phyloP scores from a whole-genome alignment of 1,140 invertebrate species.

The Pseudobourletiella spinata region DNA sequence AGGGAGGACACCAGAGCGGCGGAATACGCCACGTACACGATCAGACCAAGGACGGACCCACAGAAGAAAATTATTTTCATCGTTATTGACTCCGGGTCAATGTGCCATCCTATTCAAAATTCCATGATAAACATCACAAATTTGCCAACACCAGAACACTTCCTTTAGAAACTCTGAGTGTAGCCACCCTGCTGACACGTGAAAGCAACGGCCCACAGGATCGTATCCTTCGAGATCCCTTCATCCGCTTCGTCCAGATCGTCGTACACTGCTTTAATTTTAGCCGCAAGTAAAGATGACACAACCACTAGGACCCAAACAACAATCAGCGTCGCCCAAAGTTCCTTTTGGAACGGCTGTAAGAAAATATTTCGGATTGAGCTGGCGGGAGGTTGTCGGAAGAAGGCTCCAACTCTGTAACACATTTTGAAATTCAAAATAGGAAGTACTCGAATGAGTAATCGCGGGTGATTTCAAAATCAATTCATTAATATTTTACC shows the following conservation, averaged over 20 bases:
- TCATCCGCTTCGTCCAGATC: background rate
- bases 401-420: slow-evolving; percentile 2
- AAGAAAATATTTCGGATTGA: slow-evolving; percentile 7
- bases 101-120: background rate
- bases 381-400: slow-evolving; percentile 1
- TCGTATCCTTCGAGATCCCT: slow-evolving; percentile 2
- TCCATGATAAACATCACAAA: background rate
- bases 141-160: background rate
- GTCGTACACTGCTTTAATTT: background rate
- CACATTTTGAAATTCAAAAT: background rate
- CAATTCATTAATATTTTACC: background rate
- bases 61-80: slow-evolving; percentile 9
- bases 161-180: background rate
- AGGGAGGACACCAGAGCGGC: slow-evolving; percentile 18
- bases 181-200: slow-evolving; percentile 6
- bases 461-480: background rate
- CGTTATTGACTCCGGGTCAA: background rate
- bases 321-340: background rate
- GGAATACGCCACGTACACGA: slow-evolving; percentile 21
- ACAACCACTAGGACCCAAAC: background rate
- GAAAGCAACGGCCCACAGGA: slow-evolving; percentile 1
- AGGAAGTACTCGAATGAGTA: background rate
- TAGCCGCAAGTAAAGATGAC: background rate
- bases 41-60: slow-evolving; percentile 8
- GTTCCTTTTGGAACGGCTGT: background rate